Evolutionary conservation across 1,140 invertebrate genomes (phyloP).

Genomic region (Drosophila bipectinata): DNA sequence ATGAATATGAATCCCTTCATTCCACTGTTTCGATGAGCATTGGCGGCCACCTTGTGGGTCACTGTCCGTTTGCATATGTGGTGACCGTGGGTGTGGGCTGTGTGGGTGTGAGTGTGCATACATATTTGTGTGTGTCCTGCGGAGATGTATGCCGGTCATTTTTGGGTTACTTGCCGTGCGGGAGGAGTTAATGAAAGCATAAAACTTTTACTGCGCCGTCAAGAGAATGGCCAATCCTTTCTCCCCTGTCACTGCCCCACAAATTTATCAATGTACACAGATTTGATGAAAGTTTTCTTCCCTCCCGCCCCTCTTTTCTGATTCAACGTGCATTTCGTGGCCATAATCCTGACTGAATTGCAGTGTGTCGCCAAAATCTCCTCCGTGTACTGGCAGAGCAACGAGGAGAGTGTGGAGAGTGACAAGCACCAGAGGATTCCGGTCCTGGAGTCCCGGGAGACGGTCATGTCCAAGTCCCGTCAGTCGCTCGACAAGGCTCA

Average conservation of each 20-base stretch:
- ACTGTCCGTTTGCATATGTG: constrained; percentile 63
- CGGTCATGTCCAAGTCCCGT: constrained; percentile 83
- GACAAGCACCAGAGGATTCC: constrained; percentile 87
- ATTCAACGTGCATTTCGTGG: constrained; percentile 10
- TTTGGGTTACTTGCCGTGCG: constrained; percentile 57
- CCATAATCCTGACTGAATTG: constrained; percentile 26
- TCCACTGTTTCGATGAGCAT: constrained; percentile 14
- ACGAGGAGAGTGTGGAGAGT: constrained; percentile 92
- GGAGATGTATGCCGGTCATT: constrained; percentile 58
- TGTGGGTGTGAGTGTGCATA: constrained; percentile 5
- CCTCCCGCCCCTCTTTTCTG: background rate
- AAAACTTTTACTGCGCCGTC: constrained; percentile 76
- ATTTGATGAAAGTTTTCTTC: constrained; percentile 62
- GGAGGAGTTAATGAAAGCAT: constrained; percentile 78
- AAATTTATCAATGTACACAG: constrained; percentile 51
- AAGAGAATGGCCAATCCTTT: constrained; percentile 30
- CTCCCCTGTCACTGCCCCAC: background rate
- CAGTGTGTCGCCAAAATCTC: constrained; percentile 93
- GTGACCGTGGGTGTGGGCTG: constrained; percentile 2
- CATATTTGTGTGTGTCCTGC: constrained; percentile 10
- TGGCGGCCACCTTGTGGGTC: constrained; percentile 10
- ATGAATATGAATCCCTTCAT: background rate
- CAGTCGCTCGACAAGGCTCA: constrained; percentile 80
- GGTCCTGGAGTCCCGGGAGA: constrained; percentile 87
- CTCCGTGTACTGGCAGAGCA: constrained; percentile 92